Base-by-base conservation (phyloP, 1,140 invertebrate species). In the Drosophila nebulosa region DNA sequence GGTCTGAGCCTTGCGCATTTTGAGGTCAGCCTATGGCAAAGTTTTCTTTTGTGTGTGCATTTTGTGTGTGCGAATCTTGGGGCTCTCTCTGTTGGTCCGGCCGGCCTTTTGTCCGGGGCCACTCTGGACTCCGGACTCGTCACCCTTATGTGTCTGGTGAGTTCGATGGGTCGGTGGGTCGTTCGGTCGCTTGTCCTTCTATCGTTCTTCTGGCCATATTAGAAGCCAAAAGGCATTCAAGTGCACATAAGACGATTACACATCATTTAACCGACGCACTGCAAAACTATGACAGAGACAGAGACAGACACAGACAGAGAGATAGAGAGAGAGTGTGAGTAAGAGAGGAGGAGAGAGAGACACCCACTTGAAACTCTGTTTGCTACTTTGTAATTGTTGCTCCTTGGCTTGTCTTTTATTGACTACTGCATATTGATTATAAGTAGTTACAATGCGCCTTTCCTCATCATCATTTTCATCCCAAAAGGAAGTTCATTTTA, bases 161-260 rank as follows among this genome's bases (percentile, higher is more conserved):
- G n/a, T n/a, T n/a, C 27, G 36, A 26, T 62, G 46, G 16, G 50
- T 36, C 26, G 35, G 27, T 18, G 26, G 27, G 27, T 9, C 27
- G 10, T 6, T 6, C 27, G 5, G 3, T 10, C 24, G n/a, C 16
- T 51, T 36, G 46, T 36, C 26, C 26, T 53, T 18, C 50, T 39
- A 50, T 27, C 30, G 18, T 16, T 64, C 21, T 61, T 27, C 35
- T 59, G 35, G 69, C 78, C 79, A 74, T 90, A 90, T 90, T 90
- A 90, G 83, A 90, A 85, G 88, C 79, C 84, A 89, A 89, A 84
- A 89, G 89, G 89, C 89, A 90, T 90, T 90, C 85, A 78, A 90
- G 89, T 88, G 89, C 79, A 89, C 85, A 90, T 90, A 90, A 90
- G 89, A 90, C 89, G 89, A 90, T 90, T 90, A 90, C 89, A 90